Evolutionary conservation across 1,140 invertebrate species (phyloP).

Genomic region (Philotrypesis tridentata): DNA sequence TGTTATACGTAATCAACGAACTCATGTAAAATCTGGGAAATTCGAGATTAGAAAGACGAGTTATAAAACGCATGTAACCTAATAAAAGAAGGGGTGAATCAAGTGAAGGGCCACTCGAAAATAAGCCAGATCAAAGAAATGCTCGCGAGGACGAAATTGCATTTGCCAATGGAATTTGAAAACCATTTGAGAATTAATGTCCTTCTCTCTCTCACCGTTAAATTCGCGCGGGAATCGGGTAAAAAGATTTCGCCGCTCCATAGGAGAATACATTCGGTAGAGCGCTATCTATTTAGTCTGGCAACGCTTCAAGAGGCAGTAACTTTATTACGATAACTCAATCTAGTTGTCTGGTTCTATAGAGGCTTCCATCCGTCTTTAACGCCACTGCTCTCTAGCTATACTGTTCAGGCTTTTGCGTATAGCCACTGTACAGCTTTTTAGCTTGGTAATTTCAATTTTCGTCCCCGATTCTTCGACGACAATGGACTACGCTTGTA

Average conservation of each 20-base stretch:
- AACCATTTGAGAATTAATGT: constrained; percentile 14
- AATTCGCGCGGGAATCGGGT: neutral
- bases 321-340: constrained; percentile 34
- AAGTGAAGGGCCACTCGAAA: neutral
- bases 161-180: constrained; percentile 26
- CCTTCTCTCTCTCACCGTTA: neutral
- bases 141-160: neutral
- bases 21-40: neutral
- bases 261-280: neutral
- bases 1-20: too few relatives aligned
- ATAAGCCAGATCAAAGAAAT: constrained; percentile 3
- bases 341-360: constrained; percentile 25
- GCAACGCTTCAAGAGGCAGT: constrained; percentile 32
- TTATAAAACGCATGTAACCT: neutral
- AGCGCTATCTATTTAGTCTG: constrained; percentile 25
- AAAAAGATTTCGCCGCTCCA: constrained; percentile 19
- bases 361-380: constrained; percentile 25
- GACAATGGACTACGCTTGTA: neutral
- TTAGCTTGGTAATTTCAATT: constrained; percentile 7
- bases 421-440: neutral
- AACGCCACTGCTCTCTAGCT: neutral
- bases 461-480: neutral
- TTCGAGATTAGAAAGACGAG: neutral
- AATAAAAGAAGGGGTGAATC: neutral
- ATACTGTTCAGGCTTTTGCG: neutral